phyloP scores from a whole-genome alignment of 2,888 invertebrate genomes.

The Ganaspis brasiliensis region DNA sequence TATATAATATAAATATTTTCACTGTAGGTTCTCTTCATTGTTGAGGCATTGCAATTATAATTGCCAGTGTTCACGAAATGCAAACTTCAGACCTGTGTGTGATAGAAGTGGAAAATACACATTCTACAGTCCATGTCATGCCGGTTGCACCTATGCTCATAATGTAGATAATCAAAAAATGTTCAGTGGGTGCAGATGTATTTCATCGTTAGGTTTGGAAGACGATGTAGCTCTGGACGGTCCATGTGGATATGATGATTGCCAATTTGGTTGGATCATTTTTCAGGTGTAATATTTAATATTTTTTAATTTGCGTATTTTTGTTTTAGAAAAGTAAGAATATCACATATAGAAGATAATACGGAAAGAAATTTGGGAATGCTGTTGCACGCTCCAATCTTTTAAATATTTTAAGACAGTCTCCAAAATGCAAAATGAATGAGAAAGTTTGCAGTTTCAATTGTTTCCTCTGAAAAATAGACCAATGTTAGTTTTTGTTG shows the following conservation, averaged over 20 bases:
- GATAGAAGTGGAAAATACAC: constrained; percentile 82
- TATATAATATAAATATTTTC: constrained; percentile 26
- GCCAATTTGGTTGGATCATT: constrained; percentile 81
- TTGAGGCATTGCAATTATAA: constrained; percentile 82
- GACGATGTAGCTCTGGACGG: constrained; percentile 81
- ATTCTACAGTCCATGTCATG: constrained; percentile 88
- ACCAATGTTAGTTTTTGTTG: too few relatives aligned
- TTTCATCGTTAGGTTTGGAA: constrained; percentile 64
- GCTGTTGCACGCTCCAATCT: too few relatives aligned
- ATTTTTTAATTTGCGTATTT: neutral
- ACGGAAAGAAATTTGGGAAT: too few relatives aligned
- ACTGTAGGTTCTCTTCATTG: constrained; percentile 71
- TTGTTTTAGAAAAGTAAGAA: too few relatives aligned
- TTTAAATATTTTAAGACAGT: too few relatives aligned
- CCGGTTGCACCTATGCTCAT: constrained; percentile 83
- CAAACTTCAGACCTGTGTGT: constrained; percentile 85
- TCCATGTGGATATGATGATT: constrained; percentile 82
- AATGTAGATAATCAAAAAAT: constrained; percentile 80
- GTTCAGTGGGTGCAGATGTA: constrained; percentile 83
- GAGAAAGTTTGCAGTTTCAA: too few relatives aligned
- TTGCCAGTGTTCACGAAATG: constrained; percentile 82
- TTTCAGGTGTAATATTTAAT: constrained; percentile 73
- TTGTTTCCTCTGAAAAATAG: too few relatives aligned
- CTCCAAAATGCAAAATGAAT: too few relatives aligned
- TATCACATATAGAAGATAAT: too few relatives aligned